phyloP scores from a whole-genome alignment of 1,140 invertebrate genomes.

The Caenorhabditis tropicalis region DNA sequence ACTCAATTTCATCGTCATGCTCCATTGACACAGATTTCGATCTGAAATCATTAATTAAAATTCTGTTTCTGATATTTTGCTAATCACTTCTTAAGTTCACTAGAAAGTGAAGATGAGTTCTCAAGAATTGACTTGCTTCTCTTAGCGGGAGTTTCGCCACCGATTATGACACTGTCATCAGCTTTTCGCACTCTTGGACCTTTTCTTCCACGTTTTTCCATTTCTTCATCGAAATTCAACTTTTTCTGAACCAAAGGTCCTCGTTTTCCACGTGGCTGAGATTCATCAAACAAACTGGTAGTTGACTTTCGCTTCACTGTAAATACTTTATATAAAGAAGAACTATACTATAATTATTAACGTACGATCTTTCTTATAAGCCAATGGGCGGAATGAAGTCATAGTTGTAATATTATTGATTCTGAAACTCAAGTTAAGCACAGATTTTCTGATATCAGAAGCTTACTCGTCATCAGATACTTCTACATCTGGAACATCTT shows the following conservation, averaged over 20 bases:
- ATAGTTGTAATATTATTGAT: neutral
- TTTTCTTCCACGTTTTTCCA: neutral
- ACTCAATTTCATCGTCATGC: neutral
- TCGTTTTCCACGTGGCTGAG: slow-evolving; percentile 3
- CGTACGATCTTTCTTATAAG: neutral
- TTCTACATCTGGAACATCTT: neutral
- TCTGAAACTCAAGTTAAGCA: neutral
- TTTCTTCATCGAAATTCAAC: slow-evolving; percentile 8
- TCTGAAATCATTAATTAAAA: neutral
- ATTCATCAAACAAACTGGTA: neutral
- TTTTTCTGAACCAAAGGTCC: neutral
- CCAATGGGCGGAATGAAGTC: neutral
- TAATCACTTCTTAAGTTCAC: too few relatives aligned
- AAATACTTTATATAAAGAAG: neutral
- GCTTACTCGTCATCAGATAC: neutral
- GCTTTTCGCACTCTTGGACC: slow-evolving; percentile 3
- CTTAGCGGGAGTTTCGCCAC: neutral
- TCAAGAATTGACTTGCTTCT: neutral
- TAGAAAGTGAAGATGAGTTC: neutral
- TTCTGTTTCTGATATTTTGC: too few relatives aligned
- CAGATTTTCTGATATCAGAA: neutral
- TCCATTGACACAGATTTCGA: neutral
- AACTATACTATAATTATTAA: neutral
- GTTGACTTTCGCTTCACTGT: neutral
- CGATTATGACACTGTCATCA: neutral